Conservation (phyloP, 1,140 invertebrate genomes). For the Heterodera schachtii region DNA sequence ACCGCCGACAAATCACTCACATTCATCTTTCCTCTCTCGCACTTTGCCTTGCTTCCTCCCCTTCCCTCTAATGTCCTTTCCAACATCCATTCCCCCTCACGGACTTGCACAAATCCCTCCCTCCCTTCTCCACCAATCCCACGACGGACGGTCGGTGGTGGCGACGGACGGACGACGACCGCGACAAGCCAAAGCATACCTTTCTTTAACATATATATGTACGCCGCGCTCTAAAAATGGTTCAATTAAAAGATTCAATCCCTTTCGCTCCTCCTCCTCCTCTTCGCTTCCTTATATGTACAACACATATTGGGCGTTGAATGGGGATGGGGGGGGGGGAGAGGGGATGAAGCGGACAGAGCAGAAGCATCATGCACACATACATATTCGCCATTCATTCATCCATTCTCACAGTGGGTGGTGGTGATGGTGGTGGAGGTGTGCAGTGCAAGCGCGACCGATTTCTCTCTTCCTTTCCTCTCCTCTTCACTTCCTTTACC, state of each 20-base stretch:
- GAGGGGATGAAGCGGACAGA: neutral
- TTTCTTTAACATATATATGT: too few relatives aligned
- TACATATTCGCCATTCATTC: neutral
- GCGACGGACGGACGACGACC: neutral
- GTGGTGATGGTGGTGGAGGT: neutral
- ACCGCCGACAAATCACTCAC: neutral
- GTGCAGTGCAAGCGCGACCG: neutral
- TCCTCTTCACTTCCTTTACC: neutral
- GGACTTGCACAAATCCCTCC: neutral
- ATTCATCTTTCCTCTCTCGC: neutral
- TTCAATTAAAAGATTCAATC: slow-evolving; percentile 2
- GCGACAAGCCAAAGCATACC: neutral
- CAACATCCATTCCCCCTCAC: neutral
- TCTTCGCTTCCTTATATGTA: neutral
- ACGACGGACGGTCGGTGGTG: too few relatives aligned
- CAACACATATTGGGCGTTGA: too few relatives aligned
- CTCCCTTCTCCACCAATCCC: neutral
- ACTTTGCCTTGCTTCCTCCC: too few relatives aligned
- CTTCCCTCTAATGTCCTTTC: neutral
- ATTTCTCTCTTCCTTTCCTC: neutral
- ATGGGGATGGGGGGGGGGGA: too few relatives aligned
- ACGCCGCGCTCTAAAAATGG: neutral
- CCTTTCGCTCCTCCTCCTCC: neutral
- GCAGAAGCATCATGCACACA: neutral
- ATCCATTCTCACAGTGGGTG: slow-evolving; percentile 1